These are phyloP conservation scores for Stenodema calcarata DNA, from an alignment of 2,888 invertebrate species.

Conservation along the genomic window DNA sequence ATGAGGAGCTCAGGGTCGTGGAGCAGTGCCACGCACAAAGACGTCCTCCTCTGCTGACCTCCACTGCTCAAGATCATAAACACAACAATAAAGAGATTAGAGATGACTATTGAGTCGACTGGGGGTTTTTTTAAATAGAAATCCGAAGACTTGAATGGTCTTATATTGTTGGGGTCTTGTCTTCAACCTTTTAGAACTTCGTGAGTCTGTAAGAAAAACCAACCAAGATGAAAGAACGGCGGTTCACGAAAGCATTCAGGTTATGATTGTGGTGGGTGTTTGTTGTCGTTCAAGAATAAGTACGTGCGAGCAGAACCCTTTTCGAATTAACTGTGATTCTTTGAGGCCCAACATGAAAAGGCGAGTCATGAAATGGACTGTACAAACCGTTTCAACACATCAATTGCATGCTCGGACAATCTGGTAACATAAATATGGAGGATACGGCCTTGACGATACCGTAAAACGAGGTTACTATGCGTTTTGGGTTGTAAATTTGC, in stretches of 20 bases:
- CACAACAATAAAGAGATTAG: neutral
- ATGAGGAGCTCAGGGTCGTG: conserved; percentile 89
- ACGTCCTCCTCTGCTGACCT: conserved; percentile 88
- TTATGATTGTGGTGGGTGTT: neutral
- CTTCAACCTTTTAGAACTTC: neutral
- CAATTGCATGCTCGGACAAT: too few species aligned
- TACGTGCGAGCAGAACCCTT: too few species aligned
- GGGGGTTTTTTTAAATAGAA: neutral
- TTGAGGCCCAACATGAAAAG: too few species aligned
- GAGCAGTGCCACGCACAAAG: conserved; percentile 85
- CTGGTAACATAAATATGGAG: too few species aligned
- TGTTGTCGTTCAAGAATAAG: too few species aligned
- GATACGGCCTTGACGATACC: too few species aligned
- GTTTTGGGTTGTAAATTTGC: too few species aligned
- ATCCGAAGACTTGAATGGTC: neutral
- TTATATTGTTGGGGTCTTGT: neutral
- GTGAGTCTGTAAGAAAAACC: neutral
- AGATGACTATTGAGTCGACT: neutral
- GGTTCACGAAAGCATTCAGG: neutral
- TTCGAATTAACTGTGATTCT: too few species aligned
- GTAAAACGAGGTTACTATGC: too few species aligned
- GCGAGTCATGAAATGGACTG: too few species aligned
- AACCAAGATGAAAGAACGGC: neutral
- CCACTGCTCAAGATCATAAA: conserved; percentile 63
- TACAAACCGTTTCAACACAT: too few species aligned